These are phyloP conservation scores for Numenius arquata DNA, from an alignment of 2,113 vertebrate genomes.

Conservation along the genomic window DNA sequence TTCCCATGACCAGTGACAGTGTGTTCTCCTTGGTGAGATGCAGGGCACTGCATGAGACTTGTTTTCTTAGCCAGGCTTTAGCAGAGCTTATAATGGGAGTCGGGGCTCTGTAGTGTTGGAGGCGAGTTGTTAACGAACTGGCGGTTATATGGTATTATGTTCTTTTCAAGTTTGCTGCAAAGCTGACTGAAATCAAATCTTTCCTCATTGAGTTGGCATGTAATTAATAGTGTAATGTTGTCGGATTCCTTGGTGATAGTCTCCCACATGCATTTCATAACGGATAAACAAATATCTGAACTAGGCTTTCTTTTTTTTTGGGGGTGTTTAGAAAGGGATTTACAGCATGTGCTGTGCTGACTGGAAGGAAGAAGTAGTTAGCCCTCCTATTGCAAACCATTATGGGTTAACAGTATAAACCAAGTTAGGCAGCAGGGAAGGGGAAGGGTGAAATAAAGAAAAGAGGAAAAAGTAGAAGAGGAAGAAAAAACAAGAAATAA, in stretches of 20 bases:
- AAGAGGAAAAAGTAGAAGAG: not conserved
- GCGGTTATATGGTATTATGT: not conserved
- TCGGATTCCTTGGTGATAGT: conserved; percentile 28
- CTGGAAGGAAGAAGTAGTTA: not conserved
- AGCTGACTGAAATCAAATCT: conserved; percentile 21
- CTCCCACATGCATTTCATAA: conserved; percentile 2
- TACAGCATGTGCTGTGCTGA: not conserved
- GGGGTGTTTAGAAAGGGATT: not conserved
- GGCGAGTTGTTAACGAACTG: not conserved
- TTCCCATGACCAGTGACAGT: not conserved
- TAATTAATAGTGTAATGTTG: not conserved
- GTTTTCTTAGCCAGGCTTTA: not conserved
- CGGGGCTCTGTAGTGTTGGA: not conserved
- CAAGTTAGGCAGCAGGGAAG: not conserved
- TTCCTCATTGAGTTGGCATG: conserved; percentile 9
- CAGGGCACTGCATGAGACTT: not conserved
- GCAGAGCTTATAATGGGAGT: not conserved
- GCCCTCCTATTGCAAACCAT: not conserved
- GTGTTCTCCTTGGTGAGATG: not conserved
- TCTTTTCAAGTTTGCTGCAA: conserved; percentile 14
- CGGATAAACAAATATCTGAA: conserved; percentile 17
- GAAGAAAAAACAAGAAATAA: not conserved
- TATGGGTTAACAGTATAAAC: not conserved
- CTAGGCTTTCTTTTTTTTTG: not conserved
- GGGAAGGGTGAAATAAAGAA: not conserved